Base-by-base conservation (phyloP, 2,797 vertebrate genomes). In the Sebastes aleutianus region DNA sequence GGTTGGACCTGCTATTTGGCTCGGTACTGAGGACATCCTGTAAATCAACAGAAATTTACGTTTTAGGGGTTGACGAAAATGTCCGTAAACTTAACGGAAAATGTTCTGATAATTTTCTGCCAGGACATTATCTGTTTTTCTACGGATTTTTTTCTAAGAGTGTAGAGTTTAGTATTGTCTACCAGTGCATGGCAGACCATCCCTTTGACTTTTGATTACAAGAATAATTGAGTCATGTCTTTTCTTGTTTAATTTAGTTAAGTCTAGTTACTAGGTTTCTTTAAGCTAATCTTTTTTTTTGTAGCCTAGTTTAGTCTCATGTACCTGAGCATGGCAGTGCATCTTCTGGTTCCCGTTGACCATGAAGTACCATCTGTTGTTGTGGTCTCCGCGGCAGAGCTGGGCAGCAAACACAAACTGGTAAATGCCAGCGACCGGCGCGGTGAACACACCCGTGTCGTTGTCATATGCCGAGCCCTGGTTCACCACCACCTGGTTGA, bases 371-470 rank as follows among this genome's bases (percentile, higher is more conserved):
- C 88, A 87, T 0, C 0, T 0, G 11, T 82, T 87, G 76, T 84
- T 82, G 66, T 68, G 58, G 27, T n/a, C 0, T 39, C 80, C 83
- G 0, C 85, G 75, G 62, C 85, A 89, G 47, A 89, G 76, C 83
- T 87, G 88, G 6, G 78, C 88, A 3, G 26, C 36, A 66, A 84
- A 89, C 69, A 87, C 68, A 32, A 85, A 89, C 75, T 89, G 85
- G 67, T 85, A 83, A 34, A 89, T 57, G 3, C 82, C 85, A 14
- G 68, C 5, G 3, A 83, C 47, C 0, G 86, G 80, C 1, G 62
- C 82, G 0, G 54, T 83, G 72, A 90, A 90, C 13, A 85, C 12
- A 12, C 88, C 84, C 0, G 82, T 78, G 7, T 24, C 6, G 10
- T 76, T 80, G 62, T 59, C 26, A 34, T 90, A 88, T 10, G 24